A percentile compares a stretch with the other conserved stretches of the same genome.
Conservation (phyloP, 2,888 invertebrate species). For the Eristalinus sepulchralis region DNA sequence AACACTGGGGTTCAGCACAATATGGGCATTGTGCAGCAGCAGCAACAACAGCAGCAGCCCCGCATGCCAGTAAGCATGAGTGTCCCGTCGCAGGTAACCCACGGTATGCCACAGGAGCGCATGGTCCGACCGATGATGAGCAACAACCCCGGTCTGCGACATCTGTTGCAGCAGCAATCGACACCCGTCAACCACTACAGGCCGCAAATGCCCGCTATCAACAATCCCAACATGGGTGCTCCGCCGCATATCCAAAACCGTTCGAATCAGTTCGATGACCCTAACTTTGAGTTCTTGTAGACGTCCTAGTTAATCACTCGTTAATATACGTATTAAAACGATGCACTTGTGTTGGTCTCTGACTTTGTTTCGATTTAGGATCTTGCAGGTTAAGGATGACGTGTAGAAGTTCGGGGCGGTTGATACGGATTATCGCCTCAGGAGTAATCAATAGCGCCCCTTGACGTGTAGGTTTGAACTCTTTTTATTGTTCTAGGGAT, state of each 20-base stretch:
- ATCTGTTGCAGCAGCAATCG: slow-evolving; percentile 85
- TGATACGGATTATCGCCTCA: too few species aligned
- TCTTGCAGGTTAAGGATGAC: too few species aligned
- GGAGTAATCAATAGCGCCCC: too few species aligned
- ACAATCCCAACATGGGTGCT: slow-evolving; percentile 73
- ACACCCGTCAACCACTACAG: slow-evolving; percentile 80
- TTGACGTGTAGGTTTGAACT: too few species aligned
- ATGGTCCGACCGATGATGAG: slow-evolving; percentile 88
- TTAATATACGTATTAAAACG: not conserved
- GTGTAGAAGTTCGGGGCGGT: too few species aligned
- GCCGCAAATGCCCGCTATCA: slow-evolving; percentile 76
- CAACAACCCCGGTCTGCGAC: slow-evolving; percentile 90
- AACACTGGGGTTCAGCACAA: slow-evolving; percentile 75
- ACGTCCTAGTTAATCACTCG: not conserved
- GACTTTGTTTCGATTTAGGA: too few species aligned
- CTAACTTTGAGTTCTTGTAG: slow-evolving; percentile 79
- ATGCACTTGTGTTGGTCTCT: too few species aligned
- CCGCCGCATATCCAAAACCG: slow-evolving; percentile 72
- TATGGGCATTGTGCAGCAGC: slow-evolving; percentile 74
- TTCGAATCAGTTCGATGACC: slow-evolving; percentile 78
- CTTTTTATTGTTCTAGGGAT: too few species aligned
- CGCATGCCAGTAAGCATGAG: slow-evolving; percentile 86
- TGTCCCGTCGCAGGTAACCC: slow-evolving; percentile 76
- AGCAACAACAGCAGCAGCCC: slow-evolving; percentile 81
- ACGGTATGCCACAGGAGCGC: slow-evolving; percentile 82